Conservation (phyloP, 1,140 invertebrate species). For the Drosophila kurseongensis region DNA sequence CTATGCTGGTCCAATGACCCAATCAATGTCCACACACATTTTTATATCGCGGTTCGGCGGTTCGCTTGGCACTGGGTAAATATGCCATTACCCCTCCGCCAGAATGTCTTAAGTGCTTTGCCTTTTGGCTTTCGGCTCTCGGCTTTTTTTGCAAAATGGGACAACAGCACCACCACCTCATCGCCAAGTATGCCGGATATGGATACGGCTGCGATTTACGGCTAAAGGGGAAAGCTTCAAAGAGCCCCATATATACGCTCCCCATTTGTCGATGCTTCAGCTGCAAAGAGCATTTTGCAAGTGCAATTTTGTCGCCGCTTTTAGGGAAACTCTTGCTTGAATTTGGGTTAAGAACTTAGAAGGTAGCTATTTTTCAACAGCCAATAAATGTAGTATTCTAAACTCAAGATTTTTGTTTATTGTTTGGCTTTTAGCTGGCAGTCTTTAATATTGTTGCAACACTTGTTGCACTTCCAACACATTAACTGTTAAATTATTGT, state of each 20-base stretch:
- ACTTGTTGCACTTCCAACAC: background rate
- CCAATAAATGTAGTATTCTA: background rate
- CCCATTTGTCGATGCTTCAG: background rate
- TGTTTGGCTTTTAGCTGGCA: background rate
- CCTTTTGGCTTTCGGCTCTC: constrained; percentile 7
- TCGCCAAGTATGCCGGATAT: constrained; percentile 45
- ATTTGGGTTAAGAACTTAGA: constrained; percentile 5
- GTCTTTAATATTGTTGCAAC: too few relatives aligned
- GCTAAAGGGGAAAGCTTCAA: constrained; percentile 31
- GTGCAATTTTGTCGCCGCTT: background rate
- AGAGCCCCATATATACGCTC: background rate
- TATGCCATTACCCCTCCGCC: constrained; percentile 43
- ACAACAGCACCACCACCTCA: constrained; percentile 9
- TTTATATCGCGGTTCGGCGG: background rate
- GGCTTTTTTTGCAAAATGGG: constrained; percentile 28
- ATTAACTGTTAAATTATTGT: background rate
- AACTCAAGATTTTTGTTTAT: too few relatives aligned
- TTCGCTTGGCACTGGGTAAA: constrained; percentile 31
- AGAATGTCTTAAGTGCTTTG: constrained; percentile 40
- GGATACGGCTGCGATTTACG: constrained; percentile 48
- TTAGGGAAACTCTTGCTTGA: background rate
- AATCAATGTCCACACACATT: constrained; percentile 39
- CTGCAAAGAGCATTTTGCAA: background rate
- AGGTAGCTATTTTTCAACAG: background rate
- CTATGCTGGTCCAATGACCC: constrained; percentile 50